Base-by-base conservation (phyloP, 1,140 invertebrate species). In the Atta cephalotes region DNA sequence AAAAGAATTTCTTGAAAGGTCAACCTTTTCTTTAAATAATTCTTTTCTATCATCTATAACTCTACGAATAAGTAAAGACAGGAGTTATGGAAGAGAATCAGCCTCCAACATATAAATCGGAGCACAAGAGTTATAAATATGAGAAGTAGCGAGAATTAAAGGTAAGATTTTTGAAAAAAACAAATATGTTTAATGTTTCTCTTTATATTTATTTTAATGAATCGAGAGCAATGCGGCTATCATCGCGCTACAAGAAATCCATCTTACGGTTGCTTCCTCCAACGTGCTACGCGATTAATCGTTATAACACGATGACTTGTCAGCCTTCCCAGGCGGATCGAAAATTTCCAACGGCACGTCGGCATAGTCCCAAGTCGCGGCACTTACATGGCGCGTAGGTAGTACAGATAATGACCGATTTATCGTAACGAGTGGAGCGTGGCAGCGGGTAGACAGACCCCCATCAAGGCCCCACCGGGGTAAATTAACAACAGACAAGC, bases 401-500 rank as follows among this genome's bases (percentile, higher is more conserved):
- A 77, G 91, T 87, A 86, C 70, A 90, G 88, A 93, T 92, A 92
- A 92, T 93, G 91, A 94, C 93, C 93, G 94, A 94, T 94, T 94
- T 94, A 94, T 94, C 93, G 93, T 89, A 90, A 92, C 89, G 93
- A 93, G 87, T 88, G 79, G 88, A 92, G 93, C 92, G 90, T 88
- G 91, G 89, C 89, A 89, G 88, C 88, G 90, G 85, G 90, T 91
- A 94, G 93, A 93, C 93, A 92, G 92, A 93, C 91, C 91, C 92
- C 92, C 93, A 92, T 94, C 93, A 94, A 93, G 92, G 81, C 86
- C 90, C 92, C 91, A 88, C 86, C 91, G 92, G 92, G 93, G 93
- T 94, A 94, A 95, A 95, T 95, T 95, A 95, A 94, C 94, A 94
- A 95, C 94, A 93, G 94, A 94, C 94, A 94, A 94, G 93, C 93